phyloP scores from a whole-genome alignment of 2,888 invertebrate genomes.

The Pocota personata region DNA sequence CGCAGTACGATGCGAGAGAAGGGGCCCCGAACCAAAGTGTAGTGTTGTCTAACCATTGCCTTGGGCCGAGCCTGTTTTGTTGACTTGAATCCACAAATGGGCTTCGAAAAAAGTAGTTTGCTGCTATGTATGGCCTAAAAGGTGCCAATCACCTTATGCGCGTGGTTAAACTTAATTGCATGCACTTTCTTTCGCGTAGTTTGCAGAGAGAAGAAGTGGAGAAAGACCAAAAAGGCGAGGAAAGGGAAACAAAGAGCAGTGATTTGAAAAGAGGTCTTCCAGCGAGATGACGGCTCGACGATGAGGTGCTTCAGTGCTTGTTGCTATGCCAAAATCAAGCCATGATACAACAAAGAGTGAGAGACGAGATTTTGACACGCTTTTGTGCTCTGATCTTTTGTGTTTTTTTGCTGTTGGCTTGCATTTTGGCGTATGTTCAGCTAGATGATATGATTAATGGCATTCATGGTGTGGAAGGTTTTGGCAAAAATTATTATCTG shows the following conservation, averaged over 20 bases:
- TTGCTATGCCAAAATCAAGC: constrained; percentile 50
- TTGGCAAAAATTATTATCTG: constrained; percentile 31
- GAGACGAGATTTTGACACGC: constrained; percentile 64
- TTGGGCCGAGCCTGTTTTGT: constrained; percentile 49
- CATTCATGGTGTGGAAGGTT: constrained; percentile 24
- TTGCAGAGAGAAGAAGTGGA: neutral
- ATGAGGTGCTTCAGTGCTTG: constrained; percentile 40
- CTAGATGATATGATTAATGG: constrained; percentile 57
- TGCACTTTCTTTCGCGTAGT: constrained; percentile 64
- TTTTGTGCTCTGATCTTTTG: constrained; percentile 62
- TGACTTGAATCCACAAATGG: constrained; percentile 43
- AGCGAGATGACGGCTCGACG: constrained; percentile 1
- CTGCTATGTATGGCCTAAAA: constrained; percentile 54
- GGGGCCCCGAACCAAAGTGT: neutral
- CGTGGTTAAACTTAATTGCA: constrained; percentile 65
- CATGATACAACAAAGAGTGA: constrained; percentile 44
- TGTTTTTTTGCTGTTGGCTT: constrained; percentile 10
- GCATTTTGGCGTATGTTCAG: constrained; percentile 28
- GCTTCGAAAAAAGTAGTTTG: constrained; percentile 45
- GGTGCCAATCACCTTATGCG: constrained; percentile 69
- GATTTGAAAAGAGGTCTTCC: constrained; percentile 55
- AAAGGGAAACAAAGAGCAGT: constrained; percentile 36
- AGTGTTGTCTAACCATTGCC: constrained; percentile 3
- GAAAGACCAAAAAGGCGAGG: neutral
- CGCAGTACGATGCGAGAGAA: neutral